A percentile compares a stretch with the other conserved stretches of the same genome.
Evolutionary conservation across 2,113 vertebrate species (phyloP).

Genomic region (Haemorhous mexicanus): DNA sequence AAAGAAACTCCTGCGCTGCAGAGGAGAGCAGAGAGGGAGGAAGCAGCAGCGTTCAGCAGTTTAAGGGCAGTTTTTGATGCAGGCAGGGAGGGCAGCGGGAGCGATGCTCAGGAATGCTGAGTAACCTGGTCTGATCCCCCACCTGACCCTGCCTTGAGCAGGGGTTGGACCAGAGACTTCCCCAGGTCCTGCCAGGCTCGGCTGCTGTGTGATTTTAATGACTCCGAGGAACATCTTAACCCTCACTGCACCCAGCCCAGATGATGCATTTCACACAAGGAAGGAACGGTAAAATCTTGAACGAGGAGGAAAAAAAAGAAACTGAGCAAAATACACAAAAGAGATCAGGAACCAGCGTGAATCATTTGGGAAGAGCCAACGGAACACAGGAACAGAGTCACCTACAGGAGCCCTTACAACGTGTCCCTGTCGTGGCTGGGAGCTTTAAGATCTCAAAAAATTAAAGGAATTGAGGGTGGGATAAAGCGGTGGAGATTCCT

Average conservation of each 20-base stretch:
- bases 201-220: not conserved
- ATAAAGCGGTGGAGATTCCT: not conserved
- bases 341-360: not conserved
- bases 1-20: not conserved
- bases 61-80: not conserved
- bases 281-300: not conserved
- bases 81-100: not conserved
- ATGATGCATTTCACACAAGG: not conserved
- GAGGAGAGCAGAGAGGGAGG: not conserved
- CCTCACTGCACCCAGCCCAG: not conserved
- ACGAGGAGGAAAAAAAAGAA: not conserved
- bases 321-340: not conserved
- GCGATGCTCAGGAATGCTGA: slow-evolving; percentile 38
- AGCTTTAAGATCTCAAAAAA: not conserved
- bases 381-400: not conserved
- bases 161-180: not conserved
- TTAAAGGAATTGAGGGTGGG: not conserved
- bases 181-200: not conserved
- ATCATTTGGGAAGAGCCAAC: not conserved
- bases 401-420: not conserved
- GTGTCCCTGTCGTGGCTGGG: fast-evolving
- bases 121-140: slow-evolving; percentile 45
- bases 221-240: not conserved
- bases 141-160: slow-evolving; percentile 3
- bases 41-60: not conserved